Evolutionary conservation across 2,888 invertebrate genomes (phyloP).

Genomic region (Aphrophora alni): DNA sequence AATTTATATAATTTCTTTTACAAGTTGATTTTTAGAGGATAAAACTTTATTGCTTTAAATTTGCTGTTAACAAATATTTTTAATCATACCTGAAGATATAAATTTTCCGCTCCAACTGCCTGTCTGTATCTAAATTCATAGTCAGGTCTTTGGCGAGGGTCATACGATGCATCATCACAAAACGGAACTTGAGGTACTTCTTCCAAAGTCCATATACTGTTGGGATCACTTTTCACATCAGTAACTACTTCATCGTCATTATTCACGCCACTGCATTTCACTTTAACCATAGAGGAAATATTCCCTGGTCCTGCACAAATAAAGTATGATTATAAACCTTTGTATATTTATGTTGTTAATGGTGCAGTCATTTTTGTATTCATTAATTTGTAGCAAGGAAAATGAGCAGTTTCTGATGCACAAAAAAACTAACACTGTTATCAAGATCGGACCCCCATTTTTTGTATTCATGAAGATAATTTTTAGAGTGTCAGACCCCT

Average conservation of each 20-base stretch:
- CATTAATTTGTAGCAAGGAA: too few relatives aligned
- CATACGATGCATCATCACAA: conserved; percentile 59
- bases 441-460: too few relatives aligned
- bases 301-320: conserved; percentile 59
- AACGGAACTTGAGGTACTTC: conserved; percentile 47
- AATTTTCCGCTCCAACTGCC: conserved; percentile 82
- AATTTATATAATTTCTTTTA: background rate
- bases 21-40: background rate
- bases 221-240: conserved; percentile 50
- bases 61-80: too few relatives aligned
- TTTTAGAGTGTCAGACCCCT: too few relatives aligned
- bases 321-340: background rate
- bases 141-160: conserved; percentile 70
- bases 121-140: conserved; percentile 87
- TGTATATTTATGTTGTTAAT: too few relatives aligned
- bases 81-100: conserved; percentile 76
- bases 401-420: too few relatives aligned
- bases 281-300: conserved; percentile 51
- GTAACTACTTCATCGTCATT: conserved; percentile 50
- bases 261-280: conserved; percentile 44
- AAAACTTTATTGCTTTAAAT: too few relatives aligned
- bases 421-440: too few relatives aligned
- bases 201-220: conserved; percentile 56
- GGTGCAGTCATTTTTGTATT: too few relatives aligned
- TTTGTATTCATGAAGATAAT: too few relatives aligned